Conservation (phyloP, 2,888 invertebrate species). For the Crioceris asparagi region DNA sequence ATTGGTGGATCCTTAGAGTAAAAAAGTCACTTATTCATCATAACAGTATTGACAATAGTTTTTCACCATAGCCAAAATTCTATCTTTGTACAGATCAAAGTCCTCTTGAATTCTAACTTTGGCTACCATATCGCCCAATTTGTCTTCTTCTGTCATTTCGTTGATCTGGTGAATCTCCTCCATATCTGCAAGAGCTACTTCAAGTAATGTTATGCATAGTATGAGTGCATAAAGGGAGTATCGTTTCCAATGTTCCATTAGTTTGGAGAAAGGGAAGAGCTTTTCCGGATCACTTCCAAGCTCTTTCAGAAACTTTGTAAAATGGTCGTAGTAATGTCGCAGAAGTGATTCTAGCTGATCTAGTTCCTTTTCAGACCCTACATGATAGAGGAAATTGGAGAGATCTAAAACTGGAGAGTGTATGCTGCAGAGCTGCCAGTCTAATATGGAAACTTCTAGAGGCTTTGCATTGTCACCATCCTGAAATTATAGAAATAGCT, state of each 20-base stretch:
- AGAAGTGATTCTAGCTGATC: slow-evolving; percentile 23
- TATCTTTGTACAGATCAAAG: too few relatives aligned
- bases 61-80: too few relatives aligned
- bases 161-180: too few relatives aligned
- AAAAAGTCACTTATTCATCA: too few relatives aligned
- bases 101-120: too few relatives aligned
- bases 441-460: slow-evolving; percentile 19
- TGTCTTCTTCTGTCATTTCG: too few relatives aligned
- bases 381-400: slow-evolving; percentile 26
- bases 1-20: too few relatives aligned
- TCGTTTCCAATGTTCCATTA: slow-evolving; percentile 24
- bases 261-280: slow-evolving; percentile 24
- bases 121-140: too few relatives aligned
- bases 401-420: slow-evolving; percentile 26
- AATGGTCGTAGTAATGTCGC: slow-evolving; percentile 24
- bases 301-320: slow-evolving; percentile 19
- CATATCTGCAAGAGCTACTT: too few relatives aligned
- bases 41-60: too few relatives aligned
- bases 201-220: too few relatives aligned
- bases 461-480: slow-evolving; percentile 8
- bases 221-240: slow-evolving; percentile 18
- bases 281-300: slow-evolving; percentile 23
- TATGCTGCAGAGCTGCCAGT: slow-evolving; percentile 22
- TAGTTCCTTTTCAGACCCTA: slow-evolving; percentile 21
- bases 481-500: slow-evolving; percentile 8